Evolutionary conservation across 2,888 invertebrate genomes (phyloP), one percentile per base, ranked within the genome.

Genomic region (Thereva nobilitata): DNA sequence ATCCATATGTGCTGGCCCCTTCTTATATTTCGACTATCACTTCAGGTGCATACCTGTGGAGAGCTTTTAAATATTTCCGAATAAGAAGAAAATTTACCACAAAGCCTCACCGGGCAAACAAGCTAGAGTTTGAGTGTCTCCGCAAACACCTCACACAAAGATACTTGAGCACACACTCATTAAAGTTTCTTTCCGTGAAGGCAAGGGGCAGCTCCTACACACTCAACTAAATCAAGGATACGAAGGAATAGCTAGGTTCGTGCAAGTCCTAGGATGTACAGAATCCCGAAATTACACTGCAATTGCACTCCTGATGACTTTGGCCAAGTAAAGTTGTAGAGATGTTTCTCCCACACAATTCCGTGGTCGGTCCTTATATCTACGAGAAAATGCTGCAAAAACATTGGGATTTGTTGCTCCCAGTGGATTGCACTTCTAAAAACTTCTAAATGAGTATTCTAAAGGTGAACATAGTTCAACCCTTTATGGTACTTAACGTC

Each of bases 261-360:
- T 7, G 42, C n/a, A 42, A 7, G n/a, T 42, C 2, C 23, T 23
- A 23, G 23, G 23, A 23, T 23, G 23, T 23, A 23, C 23, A 23
- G 59, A 59, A 59, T 47, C 12, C 59, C 49, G 38, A 59, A 59
- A 59, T 59, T 59, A 59, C 59, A 59, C 49, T 59, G 59, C 59
- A 59, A 59, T 59, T 59, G 59, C 59, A 47, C 59, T 59, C 49
- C 38, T 59, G 49, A 59, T 47, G 59, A 59, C 49, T 38, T 59
- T 59, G 47, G 42, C 59, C 37, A 59, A 47, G 47, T 59, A 38
- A 47, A 59, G 59, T 59, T 47, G 47, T 59, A 52, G 35, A 52
- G 59, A 47, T 59, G 59, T 59, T 59, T 59, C 59, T 59, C 59
- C 59, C 59, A 59, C 59, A 59, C 59, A 59, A 59, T 59, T 59